Evolutionary conservation across 2,797 vertebrate genomes (phyloP), one percentile per base, ranked within the genome.

Genomic region (Cyclopterus lumpus): DNA sequence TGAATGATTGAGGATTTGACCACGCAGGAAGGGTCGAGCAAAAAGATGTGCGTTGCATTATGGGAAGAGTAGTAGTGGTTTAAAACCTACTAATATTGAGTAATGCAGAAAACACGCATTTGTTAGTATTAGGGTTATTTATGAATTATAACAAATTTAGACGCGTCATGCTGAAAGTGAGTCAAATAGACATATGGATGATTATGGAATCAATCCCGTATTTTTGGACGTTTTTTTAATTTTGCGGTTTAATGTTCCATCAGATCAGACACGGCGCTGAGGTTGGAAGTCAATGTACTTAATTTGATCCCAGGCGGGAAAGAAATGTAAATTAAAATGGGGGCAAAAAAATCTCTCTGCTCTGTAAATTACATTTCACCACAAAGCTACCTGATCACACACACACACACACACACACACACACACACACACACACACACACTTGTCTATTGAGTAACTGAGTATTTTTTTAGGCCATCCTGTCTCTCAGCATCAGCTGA

Each of bases 291-390:
- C 57, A 49, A 73, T 73, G 34, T 24, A 65, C 40, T 61, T 16
- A 7, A 62, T 64, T 66, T 54, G 12, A 63, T 63, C n/a, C 42
- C 10, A 5, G 20, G 14, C 0, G 4, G 32, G 32, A 8, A 60
- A 22, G 62, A 65, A 46, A 66, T 51, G 32, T n/a, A n/a, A 66
- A 70, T 71, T 18, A 55, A 67, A 62, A 40, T 34, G 30, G 32
- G 8, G 34, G 15, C 5, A 2, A n/a, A 28, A 30, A 32, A 16
- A 46, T 38, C 30, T n/a, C 28, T 10, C 3, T 11, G 15, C 55
- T 80, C 28, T 64, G 67, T 48, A 60, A 83, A 72, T 75, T 59
- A 38, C 44, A 68, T 71, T 80, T 82, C 28, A 83, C 83, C 75
- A n/a, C 30, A 74, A 68, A 77, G 51, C 55, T 7, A 30, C 49